Conservation (phyloP, 1,140 invertebrate genomes). For the Caerostris darwini region DNA sequence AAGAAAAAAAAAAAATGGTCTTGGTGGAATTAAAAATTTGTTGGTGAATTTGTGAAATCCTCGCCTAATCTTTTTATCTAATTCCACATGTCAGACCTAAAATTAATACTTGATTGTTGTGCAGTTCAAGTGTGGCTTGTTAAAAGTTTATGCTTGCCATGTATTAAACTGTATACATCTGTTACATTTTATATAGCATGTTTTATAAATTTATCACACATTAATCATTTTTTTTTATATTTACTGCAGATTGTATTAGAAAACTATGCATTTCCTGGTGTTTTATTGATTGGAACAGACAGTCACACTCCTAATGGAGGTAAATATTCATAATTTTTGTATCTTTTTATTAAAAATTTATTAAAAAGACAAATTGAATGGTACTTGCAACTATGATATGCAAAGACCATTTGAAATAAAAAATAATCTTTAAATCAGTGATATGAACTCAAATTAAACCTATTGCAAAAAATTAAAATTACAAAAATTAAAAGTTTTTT, state of each 20-base stretch:
- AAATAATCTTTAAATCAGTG: too few species aligned
- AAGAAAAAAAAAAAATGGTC: slow-evolving; percentile 24
- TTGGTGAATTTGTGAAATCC: neutral
- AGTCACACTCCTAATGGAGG: slow-evolving; percentile 99
- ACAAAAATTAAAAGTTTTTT: too few species aligned
- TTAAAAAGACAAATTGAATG: too few species aligned
- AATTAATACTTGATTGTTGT: neutral
- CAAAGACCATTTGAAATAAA: too few species aligned
- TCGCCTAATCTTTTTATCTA: neutral
- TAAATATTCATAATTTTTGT: slow-evolving; percentile 17
- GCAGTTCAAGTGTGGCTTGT: slow-evolving; percentile 72
- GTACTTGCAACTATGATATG: too few species aligned
- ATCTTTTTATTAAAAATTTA: too few species aligned
- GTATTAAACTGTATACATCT: slow-evolving; percentile 67
- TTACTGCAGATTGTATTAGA: slow-evolving; percentile 94
- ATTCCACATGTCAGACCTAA: slow-evolving; percentile 49
- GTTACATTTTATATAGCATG: neutral
- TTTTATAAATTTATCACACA: neutral
- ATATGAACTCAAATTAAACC: too few species aligned
- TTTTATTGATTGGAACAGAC: slow-evolving; percentile 98
- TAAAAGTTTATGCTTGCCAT: slow-evolving; percentile 58
- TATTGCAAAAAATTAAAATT: too few species aligned
- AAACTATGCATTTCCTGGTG: slow-evolving; percentile 99
- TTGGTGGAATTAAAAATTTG: slow-evolving; percentile 29
- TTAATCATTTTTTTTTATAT: slow-evolving; percentile 22